Evolutionary conservation across 1,140 invertebrate genomes (phyloP), one percentile per base, ranked within the genome.

Genomic region (Paraescarpia echinospica): DNA sequence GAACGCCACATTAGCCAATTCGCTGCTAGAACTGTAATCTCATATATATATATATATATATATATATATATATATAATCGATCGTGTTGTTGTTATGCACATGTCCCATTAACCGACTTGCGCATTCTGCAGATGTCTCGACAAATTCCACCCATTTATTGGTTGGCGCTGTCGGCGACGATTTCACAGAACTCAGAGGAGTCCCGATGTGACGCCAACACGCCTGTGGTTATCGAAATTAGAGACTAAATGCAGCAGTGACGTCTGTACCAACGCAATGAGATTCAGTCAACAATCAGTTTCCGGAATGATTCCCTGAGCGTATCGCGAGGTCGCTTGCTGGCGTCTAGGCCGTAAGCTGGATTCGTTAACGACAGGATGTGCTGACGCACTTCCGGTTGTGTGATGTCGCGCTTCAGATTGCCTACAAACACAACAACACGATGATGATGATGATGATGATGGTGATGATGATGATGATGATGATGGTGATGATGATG

Each of bases 391-490:
- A 77, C 59, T 77, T 77, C 59, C 59, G 59, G 59, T 77, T 77
- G 59, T 77, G 59, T 77, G 59, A 77, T 77, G 59, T 77, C 59
- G 22, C 59, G 59, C 59, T 77, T 77, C 59, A 77, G 59, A 77
- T 77, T 77, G 14, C 22, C 59, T 77, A 77, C 4, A 18, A 77
- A 77, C 59, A 77, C 14, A 31, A 27, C 18, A 41, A 12, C 41
- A 12, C 12, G 41, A 4, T 5, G 4, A 14, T 89, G n/a, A 33
- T 18, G 92, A 89, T 34, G 93, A 59, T n/a, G 91, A 41, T 27
- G 91, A 92, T 93, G 91, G 88, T 91, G 89, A 89, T 35, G 89
- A 33, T 93, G 92, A 88, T 93, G 92, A 33, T 93, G 93, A 89
- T 91, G 92, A 9, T 94, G 92, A 18, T 91, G 14, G 34, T 89